A percentile compares a stretch with the other conserved stretches of the same genome.
These are phyloP conservation scores for Etheostoma perlongum DNA, from an alignment of 2,797 vertebrate genomes.

Conservation along the genomic window DNA sequence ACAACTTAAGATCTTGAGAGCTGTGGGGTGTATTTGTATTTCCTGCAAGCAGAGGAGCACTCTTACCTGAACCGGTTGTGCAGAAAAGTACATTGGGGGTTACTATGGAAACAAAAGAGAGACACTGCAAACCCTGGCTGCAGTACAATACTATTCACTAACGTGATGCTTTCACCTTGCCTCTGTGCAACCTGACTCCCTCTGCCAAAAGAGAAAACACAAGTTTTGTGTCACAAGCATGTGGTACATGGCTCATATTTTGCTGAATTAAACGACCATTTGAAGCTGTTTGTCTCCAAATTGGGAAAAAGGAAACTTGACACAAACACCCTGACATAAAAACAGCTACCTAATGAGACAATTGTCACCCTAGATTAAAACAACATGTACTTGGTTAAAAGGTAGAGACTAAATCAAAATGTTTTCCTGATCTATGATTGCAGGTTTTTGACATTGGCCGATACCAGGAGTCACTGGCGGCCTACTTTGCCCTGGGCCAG, in stretches of 20 bases:
- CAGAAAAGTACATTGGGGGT: constrained; percentile 72
- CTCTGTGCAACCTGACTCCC: constrained; percentile 13
- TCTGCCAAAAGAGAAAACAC: constrained; percentile 21
- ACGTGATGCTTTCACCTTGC: constrained; percentile 41
- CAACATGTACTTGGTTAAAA: neutral
- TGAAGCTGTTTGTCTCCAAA: constrained; percentile 11
- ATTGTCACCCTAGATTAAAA: neutral
- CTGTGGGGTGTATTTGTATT: constrained; percentile 57
- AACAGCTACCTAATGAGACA: constrained; percentile 28
- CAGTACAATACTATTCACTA: constrained; percentile 49
- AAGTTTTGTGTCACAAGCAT: constrained; percentile 24
- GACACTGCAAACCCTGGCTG: constrained; percentile 71
- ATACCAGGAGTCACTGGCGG: constrained; percentile 97
- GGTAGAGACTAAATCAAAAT: neutral
- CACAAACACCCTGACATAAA: constrained; percentile 11
- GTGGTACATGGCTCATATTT: constrained; percentile 9
- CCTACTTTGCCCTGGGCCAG: constrained; percentile 95
- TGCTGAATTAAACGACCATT: constrained; percentile 23
- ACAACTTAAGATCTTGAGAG: constrained; percentile 40
- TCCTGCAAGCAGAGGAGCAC: constrained; percentile 57
- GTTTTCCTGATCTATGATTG: neutral
- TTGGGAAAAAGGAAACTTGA: neutral
- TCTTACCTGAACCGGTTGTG: constrained; percentile 69
- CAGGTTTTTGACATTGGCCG: constrained; percentile 97
- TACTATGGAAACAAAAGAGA: constrained; percentile 82